Evolutionary conservation across 2,888 invertebrate genomes (phyloP).

Genomic region (Standfussiana lucernea): DNA sequence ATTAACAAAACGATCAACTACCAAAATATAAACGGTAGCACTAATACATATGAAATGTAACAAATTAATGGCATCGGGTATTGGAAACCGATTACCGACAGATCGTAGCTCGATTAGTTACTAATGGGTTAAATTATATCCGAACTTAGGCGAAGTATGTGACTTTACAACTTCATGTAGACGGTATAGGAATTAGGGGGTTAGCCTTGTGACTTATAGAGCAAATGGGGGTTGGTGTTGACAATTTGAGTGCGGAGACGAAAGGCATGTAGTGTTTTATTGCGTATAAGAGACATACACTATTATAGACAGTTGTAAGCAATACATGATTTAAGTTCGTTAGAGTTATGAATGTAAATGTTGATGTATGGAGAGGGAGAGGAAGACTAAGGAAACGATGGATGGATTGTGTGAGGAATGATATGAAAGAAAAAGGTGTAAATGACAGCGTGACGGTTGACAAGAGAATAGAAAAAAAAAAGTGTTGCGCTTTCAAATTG

Average conservation of each 20-base stretch:
- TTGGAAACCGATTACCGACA: conserved; percentile 75
- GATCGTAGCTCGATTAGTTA: conserved; percentile 68
- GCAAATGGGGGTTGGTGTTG: neutral
- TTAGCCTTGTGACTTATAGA: conserved; percentile 15
- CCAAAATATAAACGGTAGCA: conserved; percentile 50
- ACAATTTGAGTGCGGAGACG: neutral
- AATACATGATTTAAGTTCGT: too few species aligned
- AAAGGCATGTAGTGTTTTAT: neutral
- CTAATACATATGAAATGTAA: conserved; percentile 67
- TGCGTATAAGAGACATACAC: neutral
- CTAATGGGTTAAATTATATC: conserved; percentile 74
- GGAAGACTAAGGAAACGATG: too few species aligned
- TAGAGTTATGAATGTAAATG: too few species aligned
- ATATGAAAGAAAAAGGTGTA: too few species aligned
- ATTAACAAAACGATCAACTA: conserved; percentile 47
- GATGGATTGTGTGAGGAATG: too few species aligned
- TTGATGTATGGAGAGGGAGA: too few species aligned
- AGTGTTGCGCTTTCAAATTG: too few species aligned
- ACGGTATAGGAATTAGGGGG: conserved; percentile 17
- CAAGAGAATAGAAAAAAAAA: too few species aligned
- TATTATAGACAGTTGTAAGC: neutral
- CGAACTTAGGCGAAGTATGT: conserved; percentile 60
- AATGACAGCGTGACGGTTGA: too few species aligned
- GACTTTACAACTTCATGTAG: conserved; percentile 45
- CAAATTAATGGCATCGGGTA: conserved; percentile 73